Conservation (phyloP, 53 echinoderm and acorn worm genomes). For the Arbacia lixula region DNA sequence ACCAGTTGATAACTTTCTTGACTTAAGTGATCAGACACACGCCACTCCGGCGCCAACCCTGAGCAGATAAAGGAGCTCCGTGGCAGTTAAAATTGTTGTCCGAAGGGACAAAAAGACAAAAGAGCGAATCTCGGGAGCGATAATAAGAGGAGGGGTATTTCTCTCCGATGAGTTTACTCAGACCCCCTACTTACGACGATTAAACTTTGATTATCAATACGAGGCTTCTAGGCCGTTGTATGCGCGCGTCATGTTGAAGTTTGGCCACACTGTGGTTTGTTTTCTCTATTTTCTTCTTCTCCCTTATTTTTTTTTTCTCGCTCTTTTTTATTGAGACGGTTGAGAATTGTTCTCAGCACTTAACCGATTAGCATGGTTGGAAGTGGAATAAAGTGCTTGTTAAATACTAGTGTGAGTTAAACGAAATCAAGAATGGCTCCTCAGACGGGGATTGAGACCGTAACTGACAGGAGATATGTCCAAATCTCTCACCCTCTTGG, state of each 20-base stretch:
- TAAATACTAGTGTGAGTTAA: constrained; percentile 7
- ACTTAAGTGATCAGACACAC: constrained; percentile 55
- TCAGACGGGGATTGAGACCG: too few species aligned
- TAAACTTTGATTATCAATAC: constrained; percentile 36
- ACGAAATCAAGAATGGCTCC: not conserved
- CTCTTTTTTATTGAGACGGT: too few species aligned
- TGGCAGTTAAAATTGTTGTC: constrained; percentile 23
- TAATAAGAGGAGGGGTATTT: constrained; percentile 51
- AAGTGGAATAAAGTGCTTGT: not conserved
- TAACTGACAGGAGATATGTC: too few species aligned
- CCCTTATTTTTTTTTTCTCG: too few species aligned
- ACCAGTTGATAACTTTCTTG: constrained; percentile 56
- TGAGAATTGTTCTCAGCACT: constrained; percentile 24
- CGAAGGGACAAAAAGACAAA: too few species aligned
- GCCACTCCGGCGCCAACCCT: constrained; percentile 6
- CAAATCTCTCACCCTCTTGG: too few species aligned
- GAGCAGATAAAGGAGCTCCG: constrained; percentile 27
- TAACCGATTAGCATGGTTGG: constrained; percentile 32
- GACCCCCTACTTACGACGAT: constrained; percentile 49
- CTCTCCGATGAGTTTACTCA: constrained; percentile 38
- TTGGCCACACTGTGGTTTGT: too few species aligned
- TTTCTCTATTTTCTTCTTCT: too few species aligned
- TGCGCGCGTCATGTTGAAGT: constrained; percentile 1
- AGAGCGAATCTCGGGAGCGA: constrained; percentile 22
- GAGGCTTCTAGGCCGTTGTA: constrained; percentile 1